These are phyloP conservation scores for Ophion obscuratus DNA, from an alignment of 2,888 invertebrate genomes.

Conservation along the genomic window DNA sequence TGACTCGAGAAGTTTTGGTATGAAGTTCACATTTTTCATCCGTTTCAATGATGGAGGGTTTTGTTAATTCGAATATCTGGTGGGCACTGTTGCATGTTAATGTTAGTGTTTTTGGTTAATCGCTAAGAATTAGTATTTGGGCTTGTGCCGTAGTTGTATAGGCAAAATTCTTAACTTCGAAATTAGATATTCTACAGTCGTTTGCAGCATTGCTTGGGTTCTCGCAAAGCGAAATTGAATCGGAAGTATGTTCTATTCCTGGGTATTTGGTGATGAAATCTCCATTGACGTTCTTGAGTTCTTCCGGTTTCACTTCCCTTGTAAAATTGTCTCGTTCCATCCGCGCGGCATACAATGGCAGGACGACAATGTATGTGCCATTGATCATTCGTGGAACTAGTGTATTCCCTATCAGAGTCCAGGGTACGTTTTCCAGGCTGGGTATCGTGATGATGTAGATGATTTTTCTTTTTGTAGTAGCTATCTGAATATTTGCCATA, in stretches of 20 bases:
- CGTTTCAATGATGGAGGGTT: constrained; percentile 20
- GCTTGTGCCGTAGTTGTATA: constrained; percentile 13
- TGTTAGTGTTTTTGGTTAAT: background rate
- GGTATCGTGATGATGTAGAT: constrained; percentile 23
- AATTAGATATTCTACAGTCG: constrained; percentile 10
- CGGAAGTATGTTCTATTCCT: constrained; percentile 24
- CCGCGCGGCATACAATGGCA: constrained; percentile 19
- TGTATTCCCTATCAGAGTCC: constrained; percentile 18
- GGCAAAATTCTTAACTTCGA: constrained; percentile 17
- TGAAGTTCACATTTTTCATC: constrained; percentile 30
- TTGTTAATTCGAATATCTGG: constrained; percentile 24
- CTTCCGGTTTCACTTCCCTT: constrained; percentile 9
- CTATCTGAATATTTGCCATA: constrained; percentile 11
- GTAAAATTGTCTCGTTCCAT: constrained; percentile 36
- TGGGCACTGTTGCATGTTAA: background rate
- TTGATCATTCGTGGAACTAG: constrained; percentile 13
- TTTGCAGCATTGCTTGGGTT: background rate
- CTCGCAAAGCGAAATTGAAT: constrained; percentile 31
- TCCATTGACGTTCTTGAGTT: constrained; percentile 12
- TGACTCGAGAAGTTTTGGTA: constrained; percentile 21
- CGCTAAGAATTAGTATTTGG: constrained; percentile 16
- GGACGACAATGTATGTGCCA: constrained; percentile 8
- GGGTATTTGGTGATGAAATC: constrained; percentile 15
- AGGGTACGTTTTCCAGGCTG: constrained; percentile 9
- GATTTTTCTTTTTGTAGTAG: background rate